Conservation (phyloP, 2,113 vertebrate species). For the Nematolebias whitei region DNA sequence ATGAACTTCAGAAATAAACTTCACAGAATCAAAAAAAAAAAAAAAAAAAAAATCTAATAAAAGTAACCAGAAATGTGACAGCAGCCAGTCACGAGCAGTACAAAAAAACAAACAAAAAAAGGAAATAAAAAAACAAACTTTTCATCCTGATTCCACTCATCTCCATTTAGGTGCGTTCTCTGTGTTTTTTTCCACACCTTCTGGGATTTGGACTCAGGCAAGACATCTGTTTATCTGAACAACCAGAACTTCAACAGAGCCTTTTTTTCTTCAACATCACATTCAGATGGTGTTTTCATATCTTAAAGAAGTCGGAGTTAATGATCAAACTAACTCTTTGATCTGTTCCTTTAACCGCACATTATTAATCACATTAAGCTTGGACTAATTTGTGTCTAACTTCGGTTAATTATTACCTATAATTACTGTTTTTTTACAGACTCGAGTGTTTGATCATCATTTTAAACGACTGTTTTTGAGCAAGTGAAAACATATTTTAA, state of each 20-base stretch:
- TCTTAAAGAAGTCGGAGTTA: conserved; percentile 27
- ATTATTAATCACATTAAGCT: conserved; percentile 34
- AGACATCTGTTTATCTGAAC: conserved; percentile 57
- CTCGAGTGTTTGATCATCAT: background rate
- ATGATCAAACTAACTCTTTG: conserved; percentile 44
- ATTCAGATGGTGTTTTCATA: conserved; percentile 35
- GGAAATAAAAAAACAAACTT: conserved; percentile 20
- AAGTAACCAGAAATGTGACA: conserved; percentile 41
- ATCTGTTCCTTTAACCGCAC: conserved; percentile 38
- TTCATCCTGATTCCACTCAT: conserved; percentile 44
- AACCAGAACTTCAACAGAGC: conserved; percentile 22
- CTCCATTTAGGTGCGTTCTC: conserved; percentile 37
- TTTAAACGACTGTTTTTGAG: background rate
- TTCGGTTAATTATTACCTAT: conserved; percentile 9
- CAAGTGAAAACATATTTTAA: background rate
- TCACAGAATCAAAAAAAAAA: conserved; percentile 1
- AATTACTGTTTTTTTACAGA: conserved; percentile 7
- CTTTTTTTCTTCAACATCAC: conserved; percentile 21
- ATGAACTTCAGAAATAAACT: conserved; percentile 30
- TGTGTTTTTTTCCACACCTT: conserved; percentile 22
- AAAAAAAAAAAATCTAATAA: background rate
- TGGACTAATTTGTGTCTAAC: conserved; percentile 14
- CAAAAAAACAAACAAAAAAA: conserved; percentile 7
- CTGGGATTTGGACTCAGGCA: conserved; percentile 49
- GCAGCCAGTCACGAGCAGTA: conserved; percentile 22